phyloP scores from a whole-genome alignment of 1,140 invertebrate genomes.

The Chionoecetes opilio region DNA sequence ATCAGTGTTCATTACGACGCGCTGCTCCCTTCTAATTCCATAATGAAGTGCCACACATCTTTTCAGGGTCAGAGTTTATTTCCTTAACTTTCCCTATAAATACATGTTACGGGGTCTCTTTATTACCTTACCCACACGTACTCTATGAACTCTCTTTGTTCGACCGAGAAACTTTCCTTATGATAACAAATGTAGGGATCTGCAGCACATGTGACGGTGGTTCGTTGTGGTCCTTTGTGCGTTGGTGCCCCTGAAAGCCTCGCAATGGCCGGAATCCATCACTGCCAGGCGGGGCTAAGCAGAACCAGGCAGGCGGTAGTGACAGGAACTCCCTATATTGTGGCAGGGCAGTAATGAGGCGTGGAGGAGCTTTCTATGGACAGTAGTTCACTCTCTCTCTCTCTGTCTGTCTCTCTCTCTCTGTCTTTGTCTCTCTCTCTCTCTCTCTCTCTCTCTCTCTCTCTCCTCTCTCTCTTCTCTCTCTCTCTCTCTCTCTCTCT shows the following conservation, averaged over 20 bases:
- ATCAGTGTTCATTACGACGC: neutral
- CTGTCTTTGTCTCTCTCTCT: neutral
- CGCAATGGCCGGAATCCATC: neutral
- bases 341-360: neutral
- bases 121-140: neutral
- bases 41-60: neutral
- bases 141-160: neutral
- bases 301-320: neutral
- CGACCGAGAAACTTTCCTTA: neutral
- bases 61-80: neutral
- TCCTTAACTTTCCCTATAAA: slow-evolving; percentile 20
- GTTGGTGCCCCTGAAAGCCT: neutral
- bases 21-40: neutral
- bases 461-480: neutral
- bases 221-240: neutral
- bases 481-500: slow-evolving; percentile 8
- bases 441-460: slow-evolving; percentile 27
- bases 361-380: neutral
- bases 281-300: neutral
- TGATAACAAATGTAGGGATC: neutral
- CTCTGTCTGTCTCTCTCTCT: neutral
- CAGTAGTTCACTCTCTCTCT: neutral
- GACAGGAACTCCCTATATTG: neutral
- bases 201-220: neutral
- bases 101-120: neutral